Evolutionary conservation across 2,888 invertebrate genomes (phyloP).

Genomic region (Drosophila atripex): DNA sequence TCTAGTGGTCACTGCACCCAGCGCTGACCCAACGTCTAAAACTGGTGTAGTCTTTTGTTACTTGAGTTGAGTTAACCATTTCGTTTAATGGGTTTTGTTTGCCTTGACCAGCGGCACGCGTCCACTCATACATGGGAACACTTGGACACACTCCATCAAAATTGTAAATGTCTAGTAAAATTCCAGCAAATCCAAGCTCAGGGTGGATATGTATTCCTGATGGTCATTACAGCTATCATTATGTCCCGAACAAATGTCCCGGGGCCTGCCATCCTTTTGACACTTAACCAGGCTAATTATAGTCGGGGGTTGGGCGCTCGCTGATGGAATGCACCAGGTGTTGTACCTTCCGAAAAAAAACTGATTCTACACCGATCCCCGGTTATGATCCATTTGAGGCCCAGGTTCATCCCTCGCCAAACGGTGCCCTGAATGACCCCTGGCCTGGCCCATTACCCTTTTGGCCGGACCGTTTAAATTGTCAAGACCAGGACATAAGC

Average conservation of each 20-base stretch:
- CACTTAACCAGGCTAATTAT: slow-evolving; percentile 73
- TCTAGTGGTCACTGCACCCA: slow-evolving; percentile 37
- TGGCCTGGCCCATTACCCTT: slow-evolving; percentile 52
- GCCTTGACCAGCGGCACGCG: background rate
- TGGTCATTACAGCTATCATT: slow-evolving; percentile 65
- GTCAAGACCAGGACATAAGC: slow-evolving; percentile 69
- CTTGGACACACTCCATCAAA: slow-evolving; percentile 21
- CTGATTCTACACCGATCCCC: slow-evolving; percentile 17
- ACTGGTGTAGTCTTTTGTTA: background rate
- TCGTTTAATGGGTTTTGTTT: slow-evolving; percentile 29
- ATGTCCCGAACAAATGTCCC: slow-evolving; percentile 55
- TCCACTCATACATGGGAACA: background rate
- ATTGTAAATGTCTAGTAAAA: slow-evolving; percentile 38
- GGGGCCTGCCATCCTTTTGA: slow-evolving; percentile 62
- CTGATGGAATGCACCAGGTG: slow-evolving; percentile 43
- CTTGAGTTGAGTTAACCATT: slow-evolving; percentile 25
- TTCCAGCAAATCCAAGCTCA: slow-evolving; percentile 32
- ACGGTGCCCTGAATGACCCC: slow-evolving; percentile 10
- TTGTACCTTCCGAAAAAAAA: slow-evolving; percentile 20
- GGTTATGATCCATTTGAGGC: slow-evolving; percentile 14
- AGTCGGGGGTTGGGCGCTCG: slow-evolving; percentile 36
- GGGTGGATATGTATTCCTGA: slow-evolving; percentile 23
- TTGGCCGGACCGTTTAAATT: slow-evolving; percentile 67
- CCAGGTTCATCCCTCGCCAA: slow-evolving; percentile 44
- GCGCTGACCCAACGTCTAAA: slow-evolving; percentile 22